phyloP scores from a whole-genome alignment of 2,113 vertebrate species.

The Pipra filicauda region DNA sequence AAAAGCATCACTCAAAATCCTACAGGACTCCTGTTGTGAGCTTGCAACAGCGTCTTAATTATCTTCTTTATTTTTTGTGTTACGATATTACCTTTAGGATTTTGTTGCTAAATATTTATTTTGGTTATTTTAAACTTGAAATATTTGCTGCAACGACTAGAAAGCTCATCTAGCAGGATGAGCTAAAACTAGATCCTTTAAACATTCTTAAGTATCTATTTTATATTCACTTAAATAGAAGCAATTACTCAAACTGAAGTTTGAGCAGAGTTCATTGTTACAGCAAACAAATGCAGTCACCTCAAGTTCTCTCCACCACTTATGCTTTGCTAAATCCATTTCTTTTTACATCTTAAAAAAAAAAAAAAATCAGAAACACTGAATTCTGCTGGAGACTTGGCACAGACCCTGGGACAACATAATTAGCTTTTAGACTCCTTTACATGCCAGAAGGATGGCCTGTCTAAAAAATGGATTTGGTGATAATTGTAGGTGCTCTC shows the following conservation, averaged over 20 bases:
- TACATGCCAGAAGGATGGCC: neutral
- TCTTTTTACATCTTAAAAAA: neutral
- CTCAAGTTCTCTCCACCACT: neutral
- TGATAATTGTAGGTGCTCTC: neutral
- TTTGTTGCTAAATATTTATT: neutral
- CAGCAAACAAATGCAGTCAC: neutral
- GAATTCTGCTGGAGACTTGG: neutral
- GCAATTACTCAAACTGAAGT: neutral
- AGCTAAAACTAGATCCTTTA: fast-evolving
- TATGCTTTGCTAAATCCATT: neutral
- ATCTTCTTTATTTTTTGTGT: neutral
- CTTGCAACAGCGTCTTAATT: neutral
- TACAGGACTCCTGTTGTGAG: neutral
- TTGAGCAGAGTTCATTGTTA: neutral
- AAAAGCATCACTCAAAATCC: neutral
- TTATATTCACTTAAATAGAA: neutral
- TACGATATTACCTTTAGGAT: neutral
- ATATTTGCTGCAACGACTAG: neutral
- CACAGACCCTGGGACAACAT: neutral
- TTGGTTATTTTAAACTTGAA: neutral
- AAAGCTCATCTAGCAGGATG: neutral
- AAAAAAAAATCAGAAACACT: neutral
- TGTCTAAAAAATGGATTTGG: neutral
- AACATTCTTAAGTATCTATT: neutral
- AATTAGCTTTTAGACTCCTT: neutral